Base-by-base conservation (phyloP, 2,888 invertebrate genomes). In the Dicranocentrus wangi region DNA sequence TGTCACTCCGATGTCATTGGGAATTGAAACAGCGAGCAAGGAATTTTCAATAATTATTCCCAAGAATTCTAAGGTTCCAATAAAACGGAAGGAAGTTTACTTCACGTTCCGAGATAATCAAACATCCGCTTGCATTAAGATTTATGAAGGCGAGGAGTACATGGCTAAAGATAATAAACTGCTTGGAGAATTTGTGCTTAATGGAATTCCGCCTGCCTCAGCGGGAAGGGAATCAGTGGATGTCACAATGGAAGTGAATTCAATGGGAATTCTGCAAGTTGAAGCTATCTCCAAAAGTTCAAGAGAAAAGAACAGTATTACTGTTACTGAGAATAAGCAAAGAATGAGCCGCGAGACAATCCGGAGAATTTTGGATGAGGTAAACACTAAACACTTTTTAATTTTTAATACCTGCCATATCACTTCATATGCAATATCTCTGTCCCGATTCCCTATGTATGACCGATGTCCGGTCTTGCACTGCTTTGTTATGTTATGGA, bases 131-230 rank as follows among this genome's bases (percentile, higher is more conserved):
- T 10, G 1, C 7, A 61, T 83, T 15, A 8, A 19, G 19, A 42
- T 84, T 23, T 84, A 61, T 23, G 72, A 84, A 47, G 84, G 84
- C 0, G 83, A 83, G 27, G 42, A 75, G 3, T 7, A 7, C 0
- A 28, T 53, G 0, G 71, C 84, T 0, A 47, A 1, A 0, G 43
- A 82, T 0, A 84, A 84, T 55, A 23, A 69, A 3, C 55, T 71
- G 3, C 43, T 84, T 1, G 84, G 83, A 2, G 25, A 65, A 10
- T 84, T 84, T 51, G 19, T 15, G 1, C n/a, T 84, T 0, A 28
- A 72, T 1, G 82, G 77, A 7, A 80, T 84, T 61, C 84, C 84
- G 0, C 69, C 82, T 0, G 80, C 23, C 0, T 1, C 1, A 7
- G 21, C 10, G 3, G 76, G 76, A 0, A n/a, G 13, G 7, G 77